Conservation (phyloP, 2,888 invertebrate species). For the Metallyticus violacea region DNA sequence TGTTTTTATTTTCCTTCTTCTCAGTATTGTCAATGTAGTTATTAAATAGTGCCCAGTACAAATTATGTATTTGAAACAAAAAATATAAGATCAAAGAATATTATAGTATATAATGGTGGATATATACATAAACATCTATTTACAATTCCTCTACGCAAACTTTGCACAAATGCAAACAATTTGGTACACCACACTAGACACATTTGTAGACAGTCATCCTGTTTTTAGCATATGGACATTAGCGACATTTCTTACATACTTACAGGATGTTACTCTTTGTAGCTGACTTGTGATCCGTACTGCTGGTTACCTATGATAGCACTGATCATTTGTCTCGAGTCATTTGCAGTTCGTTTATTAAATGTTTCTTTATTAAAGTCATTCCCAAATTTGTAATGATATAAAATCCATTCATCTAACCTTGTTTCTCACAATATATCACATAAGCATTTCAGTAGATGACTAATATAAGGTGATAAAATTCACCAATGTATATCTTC, state of each 20-base stretch:
- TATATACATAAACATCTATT: too few species aligned
- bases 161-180: not conserved
- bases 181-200: not conserved
- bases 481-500: conserved; percentile 36
- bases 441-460: not conserved
- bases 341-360: not conserved
- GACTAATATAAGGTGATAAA: conserved; percentile 19
- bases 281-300: too few species aligned
- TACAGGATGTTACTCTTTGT: not conserved
- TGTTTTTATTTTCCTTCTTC: too few species aligned
- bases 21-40: too few species aligned
- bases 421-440: not conserved
- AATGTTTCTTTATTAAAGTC: not conserved
- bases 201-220: not conserved
- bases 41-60: too few species aligned
- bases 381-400: not conserved
- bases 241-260: not conserved
- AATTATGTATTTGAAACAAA: too few species aligned
- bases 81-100: too few species aligned
- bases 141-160: too few species aligned
- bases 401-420: not conserved
- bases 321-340: not conserved
- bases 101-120: too few species aligned
- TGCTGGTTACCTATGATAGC: not conserved
- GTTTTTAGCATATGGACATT: not conserved